Conservation (phyloP, 2,797 vertebrate genomes). For the Malurus splendens region DNA sequence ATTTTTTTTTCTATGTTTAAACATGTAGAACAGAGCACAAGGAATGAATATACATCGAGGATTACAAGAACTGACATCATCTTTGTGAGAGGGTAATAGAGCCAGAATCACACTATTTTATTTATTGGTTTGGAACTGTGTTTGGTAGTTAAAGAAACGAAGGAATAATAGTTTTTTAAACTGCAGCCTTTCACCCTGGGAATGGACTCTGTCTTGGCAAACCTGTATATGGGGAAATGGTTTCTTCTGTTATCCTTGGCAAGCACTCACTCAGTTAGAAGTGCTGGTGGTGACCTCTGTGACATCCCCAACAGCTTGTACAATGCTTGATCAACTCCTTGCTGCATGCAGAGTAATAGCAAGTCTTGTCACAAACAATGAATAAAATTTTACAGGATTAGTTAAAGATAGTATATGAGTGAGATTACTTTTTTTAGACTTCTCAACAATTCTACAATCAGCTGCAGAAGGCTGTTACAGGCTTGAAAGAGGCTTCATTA, state of each 20-base stretch:
- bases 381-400: slow-evolving; percentile 25
- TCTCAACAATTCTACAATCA: slow-evolving; percentile 12
- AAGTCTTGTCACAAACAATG: slow-evolving; percentile 39
- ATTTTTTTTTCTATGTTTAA: background rate
- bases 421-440: slow-evolving; percentile 41
- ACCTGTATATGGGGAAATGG: background rate
- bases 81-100: background rate
- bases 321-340: slow-evolving; percentile 26
- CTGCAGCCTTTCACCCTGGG: background rate
- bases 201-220: slow-evolving; percentile 15
- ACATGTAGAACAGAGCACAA: background rate
- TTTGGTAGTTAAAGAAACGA: background rate
- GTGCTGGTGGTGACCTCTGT: background rate
- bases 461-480: slow-evolving; percentile 32
- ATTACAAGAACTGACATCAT: background rate
- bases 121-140: background rate
- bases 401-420: slow-evolving; percentile 32
- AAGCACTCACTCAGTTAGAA: background rate
- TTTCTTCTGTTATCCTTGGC: slow-evolving; percentile 41
- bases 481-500: slow-evolving; percentile 41
- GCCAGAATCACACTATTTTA: background rate
- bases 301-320: slow-evolving; percentile 35
- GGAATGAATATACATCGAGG: background rate
- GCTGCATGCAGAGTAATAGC: slow-evolving; percentile 11
- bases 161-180: background rate